Evolutionary conservation across 2,113 vertebrate genomes (phyloP), one percentile per base, ranked within the genome.

Genomic region (Panurus biarmicus): DNA sequence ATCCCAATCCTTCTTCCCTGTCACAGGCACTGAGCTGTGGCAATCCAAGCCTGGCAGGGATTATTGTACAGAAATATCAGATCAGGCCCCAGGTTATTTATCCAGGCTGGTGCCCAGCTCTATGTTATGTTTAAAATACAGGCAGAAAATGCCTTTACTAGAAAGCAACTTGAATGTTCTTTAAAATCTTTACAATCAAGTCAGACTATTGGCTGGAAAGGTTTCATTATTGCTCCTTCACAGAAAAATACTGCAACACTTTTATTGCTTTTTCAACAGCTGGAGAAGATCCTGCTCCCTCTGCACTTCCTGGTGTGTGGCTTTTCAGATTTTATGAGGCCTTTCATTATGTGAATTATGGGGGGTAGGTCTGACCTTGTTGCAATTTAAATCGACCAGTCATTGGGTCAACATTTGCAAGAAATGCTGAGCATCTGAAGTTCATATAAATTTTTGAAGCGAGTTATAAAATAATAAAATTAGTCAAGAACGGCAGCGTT

Each of bases 391-490:
- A 72, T 82, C 70, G 70, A 64, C 90, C 78, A 57, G 62, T 69
- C 48, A 29, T 9, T 9, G 42, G 93, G 80, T 94, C 90, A 96
- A 85, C 72, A 72, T 93, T 48, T 72, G 62, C 86, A 91, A 94
- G 85, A 92, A 78, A 36, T 5, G 70, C 91, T 69, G 70, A 89
- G 67, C 29, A 57, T 38, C 38, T 90, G 38, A 61, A 87, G 62
- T 75, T 92, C 53, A 58, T 72, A 87, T 89, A 58, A 86, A 87
- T 94, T 92, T 94, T 94, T 92, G 80, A 95, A 92, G 67, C 0
- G 1, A 94, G 84, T 94, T 93, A 94, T 92, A 93, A 96, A 95
- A 95, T 87, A 92, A 75, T 93, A 88, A 95, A 93, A 94, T 96
- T 89, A 94, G 60, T 54, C 38, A 90, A 80, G 83, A 93, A 65